phyloP scores from a whole-genome alignment of 2,113 vertebrate species.

The Psilopogon haemacephalus region DNA sequence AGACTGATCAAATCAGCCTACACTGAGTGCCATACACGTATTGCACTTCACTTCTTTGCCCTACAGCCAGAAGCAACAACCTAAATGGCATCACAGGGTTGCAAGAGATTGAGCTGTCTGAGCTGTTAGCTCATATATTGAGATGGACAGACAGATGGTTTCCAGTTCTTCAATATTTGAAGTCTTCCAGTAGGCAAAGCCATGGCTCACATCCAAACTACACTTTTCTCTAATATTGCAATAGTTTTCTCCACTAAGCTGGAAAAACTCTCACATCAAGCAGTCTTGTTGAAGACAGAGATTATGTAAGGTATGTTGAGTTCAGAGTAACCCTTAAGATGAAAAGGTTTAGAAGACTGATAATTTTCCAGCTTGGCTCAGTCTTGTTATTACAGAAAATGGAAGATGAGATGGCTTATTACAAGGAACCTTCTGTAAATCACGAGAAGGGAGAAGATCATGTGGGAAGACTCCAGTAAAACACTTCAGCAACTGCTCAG shows the following conservation, averaged over 20 bases:
- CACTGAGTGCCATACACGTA: rapidly evolving
- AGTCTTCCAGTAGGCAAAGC: background rate
- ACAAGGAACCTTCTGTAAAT: background rate
- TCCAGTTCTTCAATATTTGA: background rate
- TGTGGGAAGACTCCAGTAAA: background rate
- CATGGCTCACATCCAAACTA: background rate
- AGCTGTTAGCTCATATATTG: background rate
- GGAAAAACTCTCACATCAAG: background rate
- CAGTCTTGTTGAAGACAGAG: background rate
- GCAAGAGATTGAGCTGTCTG: background rate
- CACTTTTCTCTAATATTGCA: background rate
- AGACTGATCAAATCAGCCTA: background rate
- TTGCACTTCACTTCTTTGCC: background rate
- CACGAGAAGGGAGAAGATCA: background rate
- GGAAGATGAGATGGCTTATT: background rate
- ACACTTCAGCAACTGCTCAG: background rate
- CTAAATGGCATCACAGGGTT: background rate
- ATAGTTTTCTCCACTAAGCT: background rate
- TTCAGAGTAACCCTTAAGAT: background rate
- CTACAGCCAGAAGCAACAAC: background rate
- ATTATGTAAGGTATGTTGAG: background rate
- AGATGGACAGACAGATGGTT: background rate
- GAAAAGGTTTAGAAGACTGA: background rate
- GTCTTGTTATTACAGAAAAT: background rate
- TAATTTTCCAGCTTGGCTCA: background rate